phyloP scores from a whole-genome alignment of 1,140 invertebrate species.

The Colletes latitarsis region DNA sequence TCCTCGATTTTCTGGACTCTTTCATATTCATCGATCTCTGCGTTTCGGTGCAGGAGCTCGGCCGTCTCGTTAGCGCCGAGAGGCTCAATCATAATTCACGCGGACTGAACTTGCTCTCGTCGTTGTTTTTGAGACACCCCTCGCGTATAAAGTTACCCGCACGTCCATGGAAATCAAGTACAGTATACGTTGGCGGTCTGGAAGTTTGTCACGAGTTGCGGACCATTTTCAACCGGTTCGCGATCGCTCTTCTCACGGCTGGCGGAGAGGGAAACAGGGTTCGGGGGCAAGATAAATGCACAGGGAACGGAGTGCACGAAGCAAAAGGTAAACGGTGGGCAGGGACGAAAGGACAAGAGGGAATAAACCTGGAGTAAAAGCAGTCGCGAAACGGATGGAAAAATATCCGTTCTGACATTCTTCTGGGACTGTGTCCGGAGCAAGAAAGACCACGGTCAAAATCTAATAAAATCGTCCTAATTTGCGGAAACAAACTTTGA shows the following conservation, averaged over 20 bases:
- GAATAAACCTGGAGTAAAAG: neutral
- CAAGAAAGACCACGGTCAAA: neutral
- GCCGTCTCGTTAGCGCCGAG: neutral
- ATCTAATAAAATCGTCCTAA: no score
- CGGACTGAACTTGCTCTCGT: neutral
- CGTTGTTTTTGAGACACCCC: neutral
- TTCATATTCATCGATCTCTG: neutral
- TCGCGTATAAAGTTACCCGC: neutral
- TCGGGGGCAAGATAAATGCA: conserved; percentile 19
- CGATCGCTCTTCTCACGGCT: neutral
- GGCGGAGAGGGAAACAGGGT: neutral
- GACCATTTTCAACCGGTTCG: conserved; percentile 7
- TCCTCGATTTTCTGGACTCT: no score
- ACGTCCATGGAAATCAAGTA: neutral
- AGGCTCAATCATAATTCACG: neutral
- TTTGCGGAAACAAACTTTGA: neutral
- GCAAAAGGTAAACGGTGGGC: neutral
- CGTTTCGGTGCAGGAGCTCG: neutral
- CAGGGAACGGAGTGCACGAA: neutral
- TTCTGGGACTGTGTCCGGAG: neutral
- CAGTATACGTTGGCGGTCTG: neutral
- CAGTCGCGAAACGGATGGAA: neutral
- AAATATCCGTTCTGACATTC: conserved; percentile 5
- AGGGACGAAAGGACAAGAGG: neutral
- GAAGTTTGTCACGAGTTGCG: conserved; percentile 14